These are phyloP conservation scores for Labeo calbasu DNA, from an alignment of 2,797 vertebrate genomes.

Conservation along the genomic window DNA sequence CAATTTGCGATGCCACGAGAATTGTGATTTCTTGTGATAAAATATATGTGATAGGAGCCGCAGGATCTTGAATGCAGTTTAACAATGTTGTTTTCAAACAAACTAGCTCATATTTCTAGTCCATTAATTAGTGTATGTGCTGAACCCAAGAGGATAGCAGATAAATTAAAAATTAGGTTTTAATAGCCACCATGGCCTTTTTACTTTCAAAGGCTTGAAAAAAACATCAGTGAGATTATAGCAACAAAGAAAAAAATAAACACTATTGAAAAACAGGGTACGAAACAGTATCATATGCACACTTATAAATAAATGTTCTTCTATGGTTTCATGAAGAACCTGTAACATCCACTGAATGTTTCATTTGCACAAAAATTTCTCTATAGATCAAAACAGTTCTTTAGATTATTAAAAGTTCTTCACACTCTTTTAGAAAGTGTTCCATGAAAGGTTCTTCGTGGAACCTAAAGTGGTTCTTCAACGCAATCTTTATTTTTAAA, in stretches of 20 bases:
- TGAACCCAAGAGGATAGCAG: not conserved
- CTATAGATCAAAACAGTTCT: not conserved
- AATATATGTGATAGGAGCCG: not conserved
- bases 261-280: not conserved
- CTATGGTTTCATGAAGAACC: not conserved
- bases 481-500: not conserved
- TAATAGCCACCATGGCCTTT: not conserved
- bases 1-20: slow-evolving; percentile 53
- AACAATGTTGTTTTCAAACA: slow-evolving; percentile 44
- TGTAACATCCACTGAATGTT: not conserved
- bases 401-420: not conserved
- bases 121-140: not conserved
- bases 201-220: not conserved
- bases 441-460: not conserved
- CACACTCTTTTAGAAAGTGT: not conserved
- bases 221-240: not conserved
- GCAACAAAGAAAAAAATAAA: not conserved
- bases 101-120: slow-evolving; percentile 24
- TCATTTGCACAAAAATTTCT: not conserved
- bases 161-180: not conserved
- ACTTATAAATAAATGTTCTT: not conserved
- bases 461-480: not conserved
- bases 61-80: slow-evolving; percentile 54
- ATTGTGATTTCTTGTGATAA: slow-evolving; percentile 58
- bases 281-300: not conserved